Conservation (phyloP, 2,797 vertebrate species). For the Scomberomorus guttatus region DNA sequence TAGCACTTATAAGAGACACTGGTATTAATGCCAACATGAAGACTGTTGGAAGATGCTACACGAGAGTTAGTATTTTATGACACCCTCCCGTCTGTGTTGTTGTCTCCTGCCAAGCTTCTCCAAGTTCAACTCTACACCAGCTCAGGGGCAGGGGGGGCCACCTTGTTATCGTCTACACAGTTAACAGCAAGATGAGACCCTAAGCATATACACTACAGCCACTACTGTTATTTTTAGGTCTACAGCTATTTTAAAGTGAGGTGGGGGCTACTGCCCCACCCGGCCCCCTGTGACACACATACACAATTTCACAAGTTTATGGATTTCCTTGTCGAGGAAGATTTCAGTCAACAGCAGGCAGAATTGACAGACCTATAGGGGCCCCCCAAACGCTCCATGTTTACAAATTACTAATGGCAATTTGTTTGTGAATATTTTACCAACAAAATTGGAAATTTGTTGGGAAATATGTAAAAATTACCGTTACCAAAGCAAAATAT, state of each 20-base stretch:
- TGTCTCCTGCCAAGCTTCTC: background rate
- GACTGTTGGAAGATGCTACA: background rate
- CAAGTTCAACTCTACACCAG: constrained; percentile 30
- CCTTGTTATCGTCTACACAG: constrained; percentile 39
- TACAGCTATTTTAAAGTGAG: constrained; percentile 64
- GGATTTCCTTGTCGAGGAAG: background rate
- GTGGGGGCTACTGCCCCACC: constrained; percentile 35
- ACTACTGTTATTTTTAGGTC: constrained; percentile 80
- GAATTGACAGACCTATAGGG: no score
- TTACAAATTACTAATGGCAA: no score
- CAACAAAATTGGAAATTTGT: background rate
- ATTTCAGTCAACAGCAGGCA: background rate
- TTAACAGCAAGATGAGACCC: constrained; percentile 67
- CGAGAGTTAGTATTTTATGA: constrained; percentile 19
- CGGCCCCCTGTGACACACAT: constrained; percentile 5
- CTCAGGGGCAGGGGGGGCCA: background rate
- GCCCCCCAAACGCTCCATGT: background rate
- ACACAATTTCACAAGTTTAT: background rate
- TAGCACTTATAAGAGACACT: background rate
- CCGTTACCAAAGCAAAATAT: no score
- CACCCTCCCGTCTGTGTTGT: background rate
- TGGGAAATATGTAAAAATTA: no score
- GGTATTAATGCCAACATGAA: background rate
- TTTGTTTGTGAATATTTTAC: background rate
- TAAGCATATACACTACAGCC: constrained; percentile 30